Base-by-base conservation (phyloP, 2,113 vertebrate species). In the Entelurus aequoreus region DNA sequence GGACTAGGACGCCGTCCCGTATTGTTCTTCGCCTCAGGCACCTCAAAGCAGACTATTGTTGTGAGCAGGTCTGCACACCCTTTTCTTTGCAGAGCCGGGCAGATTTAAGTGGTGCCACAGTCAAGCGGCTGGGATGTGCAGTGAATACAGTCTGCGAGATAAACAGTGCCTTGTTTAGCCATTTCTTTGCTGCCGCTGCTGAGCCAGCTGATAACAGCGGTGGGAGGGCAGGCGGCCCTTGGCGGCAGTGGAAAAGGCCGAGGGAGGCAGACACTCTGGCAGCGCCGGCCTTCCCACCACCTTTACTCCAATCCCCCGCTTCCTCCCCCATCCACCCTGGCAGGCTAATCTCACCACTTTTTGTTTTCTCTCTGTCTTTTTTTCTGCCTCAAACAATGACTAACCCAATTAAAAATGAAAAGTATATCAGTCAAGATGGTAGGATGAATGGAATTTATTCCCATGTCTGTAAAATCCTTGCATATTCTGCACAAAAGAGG, bases 181-280 rank as follows among this genome's bases (percentile, higher is more conserved):
- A 49, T 73, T 90, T 89, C 90, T 91, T 90, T 88, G 85, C 88
- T 76, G 85, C 88, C 76, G 85, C 88, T 90, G 87, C 92, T 89
- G 92, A 91, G 91, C 60, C 85, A 90, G 88, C 87, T 91, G 93
- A 94, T 94, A 94, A 92, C 90, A 87, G 78, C 49, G 81, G 88
- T 69, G 76, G 79, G 90, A 84, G 84, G 87, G 81, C 71, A 71
- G 86, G 79, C 86, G 68, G 86, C 81, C 76, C 85, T 84, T 88
- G 88, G 91, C 88, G 88, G 91, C 92, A 88, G 86, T 85, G 85
- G 89, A 90, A 87, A 81, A 90, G 90, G 91, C 89, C 86, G 68
- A 82, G 87, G 90, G 92, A 92, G 91, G 89, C 90, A 94, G 93
- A 95, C 93, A 88, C 79, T 88, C 90, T 92, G 93, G 92, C 93